These are phyloP conservation scores for Pectinophora gossypiella DNA, from an alignment of 1,140 invertebrate genomes.

Conservation along the genomic window DNA sequence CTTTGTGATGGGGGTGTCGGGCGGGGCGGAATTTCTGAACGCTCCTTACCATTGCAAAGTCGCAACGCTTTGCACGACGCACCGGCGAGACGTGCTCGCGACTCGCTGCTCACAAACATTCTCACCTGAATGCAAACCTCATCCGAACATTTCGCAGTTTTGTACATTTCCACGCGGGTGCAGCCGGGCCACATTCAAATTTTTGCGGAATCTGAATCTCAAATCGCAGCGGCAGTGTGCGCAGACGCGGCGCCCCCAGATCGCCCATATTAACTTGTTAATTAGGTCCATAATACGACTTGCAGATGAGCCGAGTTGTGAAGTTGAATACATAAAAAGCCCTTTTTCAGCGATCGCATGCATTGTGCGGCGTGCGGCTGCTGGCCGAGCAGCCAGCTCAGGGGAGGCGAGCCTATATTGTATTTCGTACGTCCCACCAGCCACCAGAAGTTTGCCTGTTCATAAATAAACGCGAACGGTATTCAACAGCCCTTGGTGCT, in stretches of 20 bases:
- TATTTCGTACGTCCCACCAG: conserved; percentile 76
- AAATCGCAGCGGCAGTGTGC: conserved; percentile 29
- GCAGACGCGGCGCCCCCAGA: conserved; percentile 69
- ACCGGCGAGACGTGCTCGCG: too few relatives aligned
- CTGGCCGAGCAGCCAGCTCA: conserved; percentile 63
- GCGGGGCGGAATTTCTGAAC: conserved; percentile 74
- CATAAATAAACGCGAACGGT: conserved; percentile 77
- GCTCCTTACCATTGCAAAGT: conserved; percentile 77
- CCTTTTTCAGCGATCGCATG: conserved; percentile 76
- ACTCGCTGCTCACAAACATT: conserved; percentile 42
- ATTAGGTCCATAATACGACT: conserved; percentile 93
- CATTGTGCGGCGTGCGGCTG: conserved; percentile 68
- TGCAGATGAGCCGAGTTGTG: conserved; percentile 86
- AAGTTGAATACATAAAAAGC: conserved; percentile 76
- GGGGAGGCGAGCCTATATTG: conserved; percentile 78
- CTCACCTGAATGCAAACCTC: conserved; percentile 41
- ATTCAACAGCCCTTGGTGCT: conserved; percentile 77
- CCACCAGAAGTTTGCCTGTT: conserved; percentile 77
- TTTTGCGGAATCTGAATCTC: background rate
- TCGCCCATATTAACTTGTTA: conserved; percentile 91
- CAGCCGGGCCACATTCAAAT: background rate
- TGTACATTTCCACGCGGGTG: background rate
- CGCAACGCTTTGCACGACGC: conserved; percentile 41
- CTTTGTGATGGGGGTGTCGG: conserved; percentile 74
- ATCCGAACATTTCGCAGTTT: background rate